phyloP scores from a whole-genome alignment of 1,140 invertebrate genomes.

The Ceratina calcarata region DNA sequence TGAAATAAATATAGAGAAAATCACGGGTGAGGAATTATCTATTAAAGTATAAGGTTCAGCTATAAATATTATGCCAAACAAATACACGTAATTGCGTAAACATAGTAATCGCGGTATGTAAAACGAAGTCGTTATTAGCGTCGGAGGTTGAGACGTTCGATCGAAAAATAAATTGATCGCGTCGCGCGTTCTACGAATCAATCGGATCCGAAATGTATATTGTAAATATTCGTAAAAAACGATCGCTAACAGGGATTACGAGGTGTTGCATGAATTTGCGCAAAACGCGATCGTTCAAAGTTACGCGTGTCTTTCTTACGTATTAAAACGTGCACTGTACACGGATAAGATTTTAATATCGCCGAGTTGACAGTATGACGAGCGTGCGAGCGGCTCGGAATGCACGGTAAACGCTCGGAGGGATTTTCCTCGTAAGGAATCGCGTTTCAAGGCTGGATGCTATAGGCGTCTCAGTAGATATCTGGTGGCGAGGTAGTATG shows the following conservation, averaged over 20 bases:
- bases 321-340: neutral
- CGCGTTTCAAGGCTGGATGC: slow-evolving; percentile 58
- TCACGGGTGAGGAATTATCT: neutral
- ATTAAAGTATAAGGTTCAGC: neutral
- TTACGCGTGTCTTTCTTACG: neutral
- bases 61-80: slow-evolving; percentile 12
- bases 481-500: slow-evolving; percentile 27
- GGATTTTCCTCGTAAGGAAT: slow-evolving; percentile 10
- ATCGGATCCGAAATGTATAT: too few species aligned
- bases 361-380: neutral
- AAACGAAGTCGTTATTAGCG: neutral
- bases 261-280: slow-evolving; percentile 28
- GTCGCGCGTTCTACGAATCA: neutral
- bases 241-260: slow-evolving; percentile 2
- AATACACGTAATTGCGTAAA: slow-evolving; percentile 1
- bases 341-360: neutral
- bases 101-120: neutral
- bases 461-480: slow-evolving; percentile 24
- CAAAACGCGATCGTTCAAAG: slow-evolving; percentile 15
- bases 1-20: slow-evolving; percentile 3
- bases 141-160: slow-evolving; percentile 12
- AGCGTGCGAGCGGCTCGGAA: neutral
- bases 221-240: neutral
- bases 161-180: neutral
- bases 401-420: too few species aligned